These are phyloP conservation scores for Stictocephala bisonia DNA, from an alignment of 2,888 invertebrate genomes.

Conservation along the genomic window DNA sequence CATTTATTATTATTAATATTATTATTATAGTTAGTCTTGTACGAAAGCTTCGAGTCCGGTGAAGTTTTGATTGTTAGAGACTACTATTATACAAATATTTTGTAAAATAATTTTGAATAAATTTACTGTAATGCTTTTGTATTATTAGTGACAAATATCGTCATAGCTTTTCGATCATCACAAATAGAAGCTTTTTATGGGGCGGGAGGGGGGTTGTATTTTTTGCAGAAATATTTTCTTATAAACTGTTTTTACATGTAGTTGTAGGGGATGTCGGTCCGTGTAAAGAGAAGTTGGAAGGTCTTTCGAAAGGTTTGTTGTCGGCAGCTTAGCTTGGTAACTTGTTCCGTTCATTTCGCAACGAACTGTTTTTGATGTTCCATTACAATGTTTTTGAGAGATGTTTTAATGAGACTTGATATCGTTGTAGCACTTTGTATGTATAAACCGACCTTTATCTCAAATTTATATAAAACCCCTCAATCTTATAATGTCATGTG, in stretches of 20 bases:
- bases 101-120: conserved; percentile 47
- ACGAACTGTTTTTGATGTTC: conserved; percentile 46
- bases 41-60: conserved; percentile 35
- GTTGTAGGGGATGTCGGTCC: conserved; percentile 17
- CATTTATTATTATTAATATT: conserved; percentile 35
- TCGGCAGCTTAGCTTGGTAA: conserved; percentile 28
- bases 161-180: conserved; percentile 32
- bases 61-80: conserved; percentile 36
- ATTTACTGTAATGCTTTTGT: conserved; percentile 47
- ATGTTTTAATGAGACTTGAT: conserved; percentile 38
- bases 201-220: conserved; percentile 23
- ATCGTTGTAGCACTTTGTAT: conserved; percentile 45
- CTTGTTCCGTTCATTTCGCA: conserved; percentile 40
- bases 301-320: background rate
- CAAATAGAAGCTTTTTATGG: background rate
- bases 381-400: conserved; percentile 38
- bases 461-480: conserved; percentile 42
- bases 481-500: conserved; percentile 51
- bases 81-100: conserved; percentile 40
- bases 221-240: conserved; percentile 37
- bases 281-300: background rate
- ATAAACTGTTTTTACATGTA: conserved; percentile 44
- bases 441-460: conserved; percentile 35
- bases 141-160: conserved; percentile 36
- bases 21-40: conserved; percentile 33